Evolutionary conservation across 2,888 invertebrate genomes (phyloP).

Genomic region (Agrotis exclamationis): DNA sequence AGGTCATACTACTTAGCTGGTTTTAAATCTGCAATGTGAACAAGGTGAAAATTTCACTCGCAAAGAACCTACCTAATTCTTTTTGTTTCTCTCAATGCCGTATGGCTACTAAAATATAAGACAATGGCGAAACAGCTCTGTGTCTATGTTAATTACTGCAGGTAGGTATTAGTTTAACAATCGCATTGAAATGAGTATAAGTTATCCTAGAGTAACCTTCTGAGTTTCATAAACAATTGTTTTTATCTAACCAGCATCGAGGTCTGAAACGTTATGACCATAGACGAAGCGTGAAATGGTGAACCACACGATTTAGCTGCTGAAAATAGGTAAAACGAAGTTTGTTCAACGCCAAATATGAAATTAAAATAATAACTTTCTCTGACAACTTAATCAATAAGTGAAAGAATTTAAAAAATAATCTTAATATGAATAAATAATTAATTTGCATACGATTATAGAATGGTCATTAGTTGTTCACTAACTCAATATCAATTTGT

Average conservation of each 20-base stretch:
- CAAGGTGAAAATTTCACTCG: constrained; percentile 66
- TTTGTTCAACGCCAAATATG: neutral
- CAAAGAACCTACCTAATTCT: constrained; percentile 49
- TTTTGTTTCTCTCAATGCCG: constrained; percentile 60
- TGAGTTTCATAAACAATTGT: constrained; percentile 62
- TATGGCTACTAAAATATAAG: constrained; percentile 51
- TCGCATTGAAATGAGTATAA: constrained; percentile 60
- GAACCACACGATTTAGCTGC: neutral
- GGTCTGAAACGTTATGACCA: constrained; percentile 57
- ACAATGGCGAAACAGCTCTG: constrained; percentile 60
- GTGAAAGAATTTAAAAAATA: neutral
- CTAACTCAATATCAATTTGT: neutral
- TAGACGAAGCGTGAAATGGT: constrained; percentile 41
- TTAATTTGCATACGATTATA: constrained; percentile 28
- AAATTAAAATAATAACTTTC: constrained; percentile 38
- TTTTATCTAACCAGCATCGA: constrained; percentile 64
- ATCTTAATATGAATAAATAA: neutral
- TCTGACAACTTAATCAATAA: constrained; percentile 14
- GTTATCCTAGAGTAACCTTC: constrained; percentile 63
- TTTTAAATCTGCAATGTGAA: constrained; percentile 60
- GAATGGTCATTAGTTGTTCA: neutral
- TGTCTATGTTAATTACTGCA: constrained; percentile 57
- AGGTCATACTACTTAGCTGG: constrained; percentile 69
- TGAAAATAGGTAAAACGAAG: neutral
- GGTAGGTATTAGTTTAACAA: constrained; percentile 61